Percentiles rank a stretch among this genome's conserved stretches.
Evolutionary conservation across 2,113 vertebrate genomes (phyloP).

Genomic region (Menura novaehollandiae): DNA sequence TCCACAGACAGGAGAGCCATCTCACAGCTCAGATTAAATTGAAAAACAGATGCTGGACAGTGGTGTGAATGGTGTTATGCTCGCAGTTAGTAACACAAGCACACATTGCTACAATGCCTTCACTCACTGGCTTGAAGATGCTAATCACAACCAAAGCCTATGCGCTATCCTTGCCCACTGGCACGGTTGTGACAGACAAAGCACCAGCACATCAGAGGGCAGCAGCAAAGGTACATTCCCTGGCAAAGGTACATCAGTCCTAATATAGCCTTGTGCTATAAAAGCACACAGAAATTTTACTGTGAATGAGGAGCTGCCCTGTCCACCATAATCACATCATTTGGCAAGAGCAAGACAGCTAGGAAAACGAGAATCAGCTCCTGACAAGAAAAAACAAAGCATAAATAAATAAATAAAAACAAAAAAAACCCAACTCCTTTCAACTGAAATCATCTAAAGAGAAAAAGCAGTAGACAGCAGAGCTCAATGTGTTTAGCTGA

Average conservation of each 20-base stretch:
- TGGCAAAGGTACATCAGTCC: not conserved
- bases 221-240: not conserved
- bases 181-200: not conserved
- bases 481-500: conserved; percentile 4
- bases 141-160: not conserved
- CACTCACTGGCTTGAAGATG: not conserved
- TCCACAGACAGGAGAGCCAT: not conserved
- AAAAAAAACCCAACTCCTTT: not conserved
- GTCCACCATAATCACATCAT: not conserved
- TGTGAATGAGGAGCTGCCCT: not conserved
- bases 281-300: not conserved
- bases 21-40: not conserved
- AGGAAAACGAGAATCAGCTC: not conserved
- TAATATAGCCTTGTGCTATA: not conserved
- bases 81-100: not conserved
- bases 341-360: not conserved
- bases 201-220: not conserved
- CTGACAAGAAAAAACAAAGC: not conserved
- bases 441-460: not conserved
- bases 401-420: not conserved
- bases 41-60: not conserved
- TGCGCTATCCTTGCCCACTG: not conserved
- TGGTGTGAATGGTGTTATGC: not conserved
- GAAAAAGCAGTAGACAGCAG: not conserved
- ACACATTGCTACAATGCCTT: not conserved